A percentile compares a stretch with the other conserved stretches of the same genome.
phyloP scores from a whole-genome alignment of 1,140 invertebrate genomes.

The Leptonema lineaticorne region DNA sequence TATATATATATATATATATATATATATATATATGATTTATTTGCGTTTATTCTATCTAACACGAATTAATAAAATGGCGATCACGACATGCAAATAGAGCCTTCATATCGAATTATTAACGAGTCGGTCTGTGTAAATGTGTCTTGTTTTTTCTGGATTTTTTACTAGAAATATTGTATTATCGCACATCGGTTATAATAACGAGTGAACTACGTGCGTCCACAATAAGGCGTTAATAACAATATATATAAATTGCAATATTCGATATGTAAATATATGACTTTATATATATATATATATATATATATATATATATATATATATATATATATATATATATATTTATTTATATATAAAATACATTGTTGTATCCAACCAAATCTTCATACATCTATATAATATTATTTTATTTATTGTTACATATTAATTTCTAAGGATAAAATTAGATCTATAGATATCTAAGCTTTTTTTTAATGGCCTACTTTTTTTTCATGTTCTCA shows the following conservation, averaged over 20 bases:
- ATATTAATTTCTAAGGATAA: no score
- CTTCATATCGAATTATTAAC: constrained; percentile 9
- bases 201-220: not conserved
- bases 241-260: not conserved
- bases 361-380: no score
- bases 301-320: no score
- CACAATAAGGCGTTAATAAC: not conserved
- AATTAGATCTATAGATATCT: no score
- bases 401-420: no score
- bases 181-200: not conserved
- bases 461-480: no score
- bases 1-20: not conserved
- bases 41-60: not conserved
- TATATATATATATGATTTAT: not conserved
- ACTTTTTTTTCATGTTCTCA: no score
- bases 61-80: not conserved
- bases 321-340: no score
- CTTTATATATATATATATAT: no score
- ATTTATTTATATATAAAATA: no score
- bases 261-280: no score
- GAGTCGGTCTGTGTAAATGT: not conserved
- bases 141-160: constrained; percentile 1
- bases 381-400: no score
- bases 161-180: constrained; percentile 12
- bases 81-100: not conserved